Percentiles rank a stretch among this genome's conserved stretches.
Conservation (phyloP, 2,113 vertebrate genomes). For the Recurvirostra avosetta region DNA sequence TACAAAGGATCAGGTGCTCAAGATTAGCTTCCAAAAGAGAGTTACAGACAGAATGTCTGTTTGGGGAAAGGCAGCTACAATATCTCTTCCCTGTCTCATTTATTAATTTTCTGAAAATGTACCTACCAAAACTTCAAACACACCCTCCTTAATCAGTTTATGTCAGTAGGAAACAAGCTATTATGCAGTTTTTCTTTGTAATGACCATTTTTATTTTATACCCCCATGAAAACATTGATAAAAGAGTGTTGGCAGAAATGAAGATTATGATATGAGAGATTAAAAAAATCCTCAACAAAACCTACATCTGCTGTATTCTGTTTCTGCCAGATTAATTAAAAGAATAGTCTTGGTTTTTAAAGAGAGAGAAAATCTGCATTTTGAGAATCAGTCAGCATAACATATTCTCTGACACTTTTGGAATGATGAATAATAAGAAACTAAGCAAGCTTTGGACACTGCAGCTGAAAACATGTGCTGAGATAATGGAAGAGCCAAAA, state of each 20-base stretch:
- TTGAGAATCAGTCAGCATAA: slow-evolving; percentile 18
- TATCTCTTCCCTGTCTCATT: neutral
- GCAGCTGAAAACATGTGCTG: slow-evolving; percentile 27
- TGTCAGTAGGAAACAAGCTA: neutral
- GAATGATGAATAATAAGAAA: slow-evolving; percentile 19
- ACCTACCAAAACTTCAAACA: neutral
- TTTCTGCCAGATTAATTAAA: slow-evolving; percentile 51
- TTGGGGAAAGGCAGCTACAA: neutral
- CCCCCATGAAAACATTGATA: neutral
- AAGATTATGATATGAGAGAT: slow-evolving; percentile 11
- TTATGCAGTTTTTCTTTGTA: neutral
- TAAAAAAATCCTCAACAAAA: slow-evolving; percentile 14
- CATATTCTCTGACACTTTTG: neutral
- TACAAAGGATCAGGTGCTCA: neutral
- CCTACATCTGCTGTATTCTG: slow-evolving; percentile 24
- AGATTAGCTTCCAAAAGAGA: neutral
- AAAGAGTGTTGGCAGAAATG: slow-evolving; percentile 29
- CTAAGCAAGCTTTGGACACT: slow-evolving; percentile 6
- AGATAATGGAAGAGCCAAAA: neutral
- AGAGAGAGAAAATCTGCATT: slow-evolving; percentile 19
- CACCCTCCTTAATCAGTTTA: neutral
- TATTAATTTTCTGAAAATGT: neutral
- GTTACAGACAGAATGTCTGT: neutral
- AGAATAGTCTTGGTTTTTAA: neutral
- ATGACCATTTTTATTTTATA: neutral